Evolutionary conservation across 92 coral and sea anemone species (phyloP), one percentile per base, ranked within the genome.

Genomic region (Blastomussa wellsi): DNA sequence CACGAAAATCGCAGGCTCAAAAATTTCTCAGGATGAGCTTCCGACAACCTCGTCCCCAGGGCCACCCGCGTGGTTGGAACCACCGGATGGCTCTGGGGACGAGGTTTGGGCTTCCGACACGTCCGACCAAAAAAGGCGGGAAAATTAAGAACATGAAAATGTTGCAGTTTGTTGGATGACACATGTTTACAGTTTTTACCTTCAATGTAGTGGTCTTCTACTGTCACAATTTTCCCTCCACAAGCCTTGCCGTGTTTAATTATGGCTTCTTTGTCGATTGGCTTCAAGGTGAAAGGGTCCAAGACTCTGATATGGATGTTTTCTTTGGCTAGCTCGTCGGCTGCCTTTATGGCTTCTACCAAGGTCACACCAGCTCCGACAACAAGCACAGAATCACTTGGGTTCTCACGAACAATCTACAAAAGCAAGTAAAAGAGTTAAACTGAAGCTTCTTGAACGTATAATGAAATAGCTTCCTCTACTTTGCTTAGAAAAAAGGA

Each of bases 221-320:
- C 99, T 12, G 97, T 94, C 38, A 96, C 82, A 29, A 96, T 87
- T 68, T 79, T 91, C 31, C 97, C 95, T 12, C 98, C 97, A 38
- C 78, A 91, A 75, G 91, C 95, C 85, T 88, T 94, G 2, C 90
- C 98, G 82, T 96, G 86, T 72, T 88, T 66, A 73, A 96, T 91
- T 60, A 96, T 91, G 13, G 72, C 93, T 9, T 84, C 92, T 41
- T 91, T 70, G 90, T 96, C 99, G 39, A 96, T 62, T 15, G 99
- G 99, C 83, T 96, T 96, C 85, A 96, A 73, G 36, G 99, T 96
- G 81, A 96, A 96, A 37, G 92, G 94, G 77, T 96, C 99, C 86
- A 96, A 83, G 33, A 96, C 91, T 24, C 99, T 90, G 32, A 92
- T 87, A 35, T 85, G 79, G 52, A 91, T 78, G 13, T 83, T 85